Evolutionary conservation across 2,888 invertebrate species (phyloP).

Genomic region (Diplazon laetatorius): DNA sequence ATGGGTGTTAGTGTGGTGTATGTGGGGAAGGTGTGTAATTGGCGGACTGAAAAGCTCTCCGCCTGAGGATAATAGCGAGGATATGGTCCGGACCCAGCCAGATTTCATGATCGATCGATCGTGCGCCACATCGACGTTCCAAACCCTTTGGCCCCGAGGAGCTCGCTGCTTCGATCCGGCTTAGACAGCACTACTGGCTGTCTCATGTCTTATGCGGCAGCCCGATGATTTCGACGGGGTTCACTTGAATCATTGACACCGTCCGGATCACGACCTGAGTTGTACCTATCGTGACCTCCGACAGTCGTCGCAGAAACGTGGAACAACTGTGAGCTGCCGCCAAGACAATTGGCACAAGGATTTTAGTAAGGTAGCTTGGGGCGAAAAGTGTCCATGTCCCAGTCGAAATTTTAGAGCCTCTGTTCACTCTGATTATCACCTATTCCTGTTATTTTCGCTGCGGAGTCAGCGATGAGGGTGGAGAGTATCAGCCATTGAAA

Average conservation of each 20-base stretch:
- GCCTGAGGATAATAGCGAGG: not conserved
- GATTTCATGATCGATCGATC: constrained; percentile 34
- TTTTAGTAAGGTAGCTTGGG: too few species aligned
- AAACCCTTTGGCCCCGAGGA: not conserved
- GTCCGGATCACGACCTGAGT: not conserved
- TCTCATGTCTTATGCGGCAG: constrained; percentile 8
- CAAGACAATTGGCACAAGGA: too few species aligned
- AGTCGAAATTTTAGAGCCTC: too few species aligned
- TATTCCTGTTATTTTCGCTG: too few species aligned
- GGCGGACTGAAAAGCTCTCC: not conserved
- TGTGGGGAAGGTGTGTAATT: not conserved
- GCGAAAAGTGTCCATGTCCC: too few species aligned
- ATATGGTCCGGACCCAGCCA: not conserved
- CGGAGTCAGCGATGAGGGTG: too few species aligned
- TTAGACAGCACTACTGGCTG: constrained; percentile 8
- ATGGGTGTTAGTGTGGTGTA: not conserved
- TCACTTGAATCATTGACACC: constrained; percentile 10
- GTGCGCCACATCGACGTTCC: constrained; percentile 10
- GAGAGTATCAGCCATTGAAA: too few species aligned
- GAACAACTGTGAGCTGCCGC: too few species aligned
- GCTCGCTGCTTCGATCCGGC: not conserved
- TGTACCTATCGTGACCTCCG: not conserved
- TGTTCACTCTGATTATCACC: too few species aligned
- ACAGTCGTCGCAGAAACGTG: too few species aligned
- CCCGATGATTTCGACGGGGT: constrained; percentile 7